These are phyloP conservation scores for Upupa epops DNA, from an alignment of 2,113 vertebrate species.

Conservation along the genomic window DNA sequence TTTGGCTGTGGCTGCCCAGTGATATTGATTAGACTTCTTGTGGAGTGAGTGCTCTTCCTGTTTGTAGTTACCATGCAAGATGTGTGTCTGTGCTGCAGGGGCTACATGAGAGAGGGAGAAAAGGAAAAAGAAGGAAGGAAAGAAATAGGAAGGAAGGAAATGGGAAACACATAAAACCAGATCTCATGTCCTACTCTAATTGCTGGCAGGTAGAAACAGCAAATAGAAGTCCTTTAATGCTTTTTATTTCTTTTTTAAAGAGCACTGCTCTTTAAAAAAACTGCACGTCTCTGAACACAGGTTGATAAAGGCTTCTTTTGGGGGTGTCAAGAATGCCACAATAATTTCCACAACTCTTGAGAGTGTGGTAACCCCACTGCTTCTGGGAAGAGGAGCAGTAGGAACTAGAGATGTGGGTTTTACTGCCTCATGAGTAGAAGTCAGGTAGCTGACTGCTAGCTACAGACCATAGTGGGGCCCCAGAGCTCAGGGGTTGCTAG, in stretches of 20 bases:
- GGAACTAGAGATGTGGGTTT: neutral
- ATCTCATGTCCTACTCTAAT: neutral
- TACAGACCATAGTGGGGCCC: rapidly evolving
- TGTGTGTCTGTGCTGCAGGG: neutral
- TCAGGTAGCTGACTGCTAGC: neutral
- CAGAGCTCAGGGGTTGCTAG: neutral
- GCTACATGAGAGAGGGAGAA: neutral
- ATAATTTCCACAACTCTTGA: neutral
- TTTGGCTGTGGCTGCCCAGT: neutral
- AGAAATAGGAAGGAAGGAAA: neutral
- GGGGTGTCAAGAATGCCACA: neutral
- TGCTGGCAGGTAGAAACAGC: neutral
- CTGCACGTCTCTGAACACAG: neutral
- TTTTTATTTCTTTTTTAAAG: neutral
- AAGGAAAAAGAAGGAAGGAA: too few species aligned
- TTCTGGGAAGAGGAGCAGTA: neutral
- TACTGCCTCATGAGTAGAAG: neutral
- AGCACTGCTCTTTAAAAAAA: neutral
- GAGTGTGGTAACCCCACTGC: neutral
- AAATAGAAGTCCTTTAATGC: neutral
- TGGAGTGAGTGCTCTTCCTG: neutral
- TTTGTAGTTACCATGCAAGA: neutral
- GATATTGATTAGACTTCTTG: constrained; percentile 15
- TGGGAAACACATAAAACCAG: neutral
- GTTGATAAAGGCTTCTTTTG: neutral